Conservation (phyloP, 2,797 vertebrate species). For the Sebastes trivittatus region DNA sequence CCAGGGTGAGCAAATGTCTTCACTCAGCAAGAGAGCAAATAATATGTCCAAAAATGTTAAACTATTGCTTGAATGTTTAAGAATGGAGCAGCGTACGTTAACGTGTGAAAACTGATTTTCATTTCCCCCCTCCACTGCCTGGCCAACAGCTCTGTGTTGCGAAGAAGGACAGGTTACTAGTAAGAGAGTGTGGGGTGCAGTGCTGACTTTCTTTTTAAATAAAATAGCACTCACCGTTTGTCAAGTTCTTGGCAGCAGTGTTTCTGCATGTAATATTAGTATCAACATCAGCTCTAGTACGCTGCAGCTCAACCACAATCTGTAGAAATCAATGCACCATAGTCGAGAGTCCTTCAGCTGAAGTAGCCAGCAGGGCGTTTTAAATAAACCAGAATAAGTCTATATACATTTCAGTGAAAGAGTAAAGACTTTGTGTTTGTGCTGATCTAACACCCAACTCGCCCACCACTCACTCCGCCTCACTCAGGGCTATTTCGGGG, state of each 20-base stretch:
- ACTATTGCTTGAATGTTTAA: neutral
- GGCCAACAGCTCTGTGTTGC: slow-evolving; percentile 77
- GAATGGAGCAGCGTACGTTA: neutral
- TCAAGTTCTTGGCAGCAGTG: slow-evolving; percentile 4
- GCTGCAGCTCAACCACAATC: slow-evolving; percentile 14
- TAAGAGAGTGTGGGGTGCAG: slow-evolving; percentile 80
- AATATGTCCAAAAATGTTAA: neutral
- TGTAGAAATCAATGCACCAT: neutral
- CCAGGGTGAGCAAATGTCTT: slow-evolving; percentile 87
- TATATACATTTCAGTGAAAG: slow-evolving; percentile 11
- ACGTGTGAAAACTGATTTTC: neutral
- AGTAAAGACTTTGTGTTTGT: slow-evolving; percentile 39
- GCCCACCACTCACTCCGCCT: slow-evolving; percentile 75
- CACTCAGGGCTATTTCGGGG: slow-evolving; percentile 98
- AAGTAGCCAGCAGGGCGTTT: slow-evolving; percentile 20
- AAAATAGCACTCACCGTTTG: neutral
- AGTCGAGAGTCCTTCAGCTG: slow-evolving; percentile 25
- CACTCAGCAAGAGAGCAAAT: neutral
- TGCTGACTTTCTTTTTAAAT: slow-evolving; percentile 35
- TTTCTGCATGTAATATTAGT: slow-evolving; percentile 30
- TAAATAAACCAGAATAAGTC: neutral
- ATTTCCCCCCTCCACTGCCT: slow-evolving; percentile 7
- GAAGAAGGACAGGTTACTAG: slow-evolving; percentile 84
- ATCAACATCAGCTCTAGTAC: slow-evolving; percentile 8
- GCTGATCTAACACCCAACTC: slow-evolving; percentile 32